Evolutionary conservation across 2,113 vertebrate genomes (phyloP).

Genomic region (Aythya baeri): DNA sequence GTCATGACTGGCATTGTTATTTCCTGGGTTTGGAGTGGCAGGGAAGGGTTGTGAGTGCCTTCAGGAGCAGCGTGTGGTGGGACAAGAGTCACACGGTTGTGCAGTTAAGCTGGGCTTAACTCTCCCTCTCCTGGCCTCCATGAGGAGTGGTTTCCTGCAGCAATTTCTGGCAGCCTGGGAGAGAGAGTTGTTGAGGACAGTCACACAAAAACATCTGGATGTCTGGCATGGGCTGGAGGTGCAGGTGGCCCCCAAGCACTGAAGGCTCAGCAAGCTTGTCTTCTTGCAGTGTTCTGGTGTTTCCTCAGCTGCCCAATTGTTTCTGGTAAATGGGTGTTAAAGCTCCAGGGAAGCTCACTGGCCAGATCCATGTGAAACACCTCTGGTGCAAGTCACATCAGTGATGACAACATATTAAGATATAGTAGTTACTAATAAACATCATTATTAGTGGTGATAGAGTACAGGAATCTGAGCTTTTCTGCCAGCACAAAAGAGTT

Average conservation of each 20-base stretch:
- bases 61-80: no score
- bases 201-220: background rate
- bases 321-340: background rate
- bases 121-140: background rate
- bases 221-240: background rate
- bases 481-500: background rate
- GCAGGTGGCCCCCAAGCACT: accelerated
- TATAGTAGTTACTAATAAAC: background rate
- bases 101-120: background rate
- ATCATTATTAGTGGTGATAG: background rate
- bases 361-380: background rate
- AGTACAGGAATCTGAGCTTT: background rate
- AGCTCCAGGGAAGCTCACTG: background rate
- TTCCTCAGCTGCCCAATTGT: background rate
- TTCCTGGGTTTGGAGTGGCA: background rate
- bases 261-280: background rate
- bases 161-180: background rate
- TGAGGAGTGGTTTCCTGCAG: background rate
- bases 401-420: background rate
- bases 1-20: background rate
- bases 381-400: background rate
- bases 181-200: background rate
- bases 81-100: background rate
- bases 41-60: background rate
- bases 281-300: background rate